Evolutionary conservation across 2,797 vertebrate species (phyloP), one percentile per base, ranked within the genome.

Genomic region (Galaxias olidus): DNA sequence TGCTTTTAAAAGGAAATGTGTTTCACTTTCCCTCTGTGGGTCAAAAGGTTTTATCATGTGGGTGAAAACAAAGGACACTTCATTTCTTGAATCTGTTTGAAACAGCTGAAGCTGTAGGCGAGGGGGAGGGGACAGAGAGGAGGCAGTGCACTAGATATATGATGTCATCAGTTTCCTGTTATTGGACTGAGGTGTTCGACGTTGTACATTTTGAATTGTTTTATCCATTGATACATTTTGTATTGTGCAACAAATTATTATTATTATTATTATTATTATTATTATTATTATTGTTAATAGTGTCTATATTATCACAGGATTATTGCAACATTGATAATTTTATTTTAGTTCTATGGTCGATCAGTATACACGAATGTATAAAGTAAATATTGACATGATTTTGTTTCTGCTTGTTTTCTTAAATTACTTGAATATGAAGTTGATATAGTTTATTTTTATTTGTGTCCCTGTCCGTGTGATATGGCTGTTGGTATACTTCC

Each of bases 81-180:
- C 68, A 81, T 89, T 92, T 92, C 92, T 93, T 93, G 92, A 92
- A 92, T 83, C 80, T 61, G 54, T 73, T 65, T 84, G 74, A 88
- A 85, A 87, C 86, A 88, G 87, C 85, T 89, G 85, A 87, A 81
- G 77, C 70, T 71, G 69, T 75, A 64, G 83, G 76, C 52, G 52
- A 60, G 17, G 42, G 59, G 72, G 59, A 58, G 56, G 59, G 67
- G 20, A 69, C 10, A 11, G 61, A 76, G 11, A 69, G 80, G 71
- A 69, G 51, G 65, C 79, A 63, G 77, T 75, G 70, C 70, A 77
- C 73, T 83, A 79, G 69, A 66, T 76, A 75, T 85, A 74, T 84
- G 71, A 56, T 71, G 53, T 76, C 71, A 55, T 69, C 52, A 62
- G 15, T 62, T 75, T 61, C 4, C 61, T 78, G 59, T 49, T 78